phyloP scores from a whole-genome alignment of 2,888 invertebrate genomes.

The Xiphydria camelus region DNA sequence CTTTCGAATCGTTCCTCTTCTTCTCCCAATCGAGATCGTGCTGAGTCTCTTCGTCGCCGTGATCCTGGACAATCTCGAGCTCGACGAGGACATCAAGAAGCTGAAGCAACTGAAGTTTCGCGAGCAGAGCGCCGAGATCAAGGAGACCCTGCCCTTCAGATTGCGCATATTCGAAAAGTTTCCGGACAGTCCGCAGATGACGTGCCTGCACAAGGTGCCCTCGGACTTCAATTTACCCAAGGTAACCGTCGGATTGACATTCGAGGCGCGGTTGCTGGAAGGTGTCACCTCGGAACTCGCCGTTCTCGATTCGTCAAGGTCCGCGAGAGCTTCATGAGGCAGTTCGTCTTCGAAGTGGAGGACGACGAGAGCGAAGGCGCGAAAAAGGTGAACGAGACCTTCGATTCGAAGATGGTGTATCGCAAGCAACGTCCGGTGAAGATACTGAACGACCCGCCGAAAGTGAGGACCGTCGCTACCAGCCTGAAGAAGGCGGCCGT shows the following conservation, averaged over 20 bases:
- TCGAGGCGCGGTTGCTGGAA: no score
- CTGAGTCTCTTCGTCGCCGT: conserved; percentile 99
- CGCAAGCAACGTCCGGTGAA: conserved; percentile 83
- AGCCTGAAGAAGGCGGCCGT: conserved; percentile 82
- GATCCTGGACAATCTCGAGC: conserved; percentile 97
- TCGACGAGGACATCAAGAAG: conserved; percentile 99
- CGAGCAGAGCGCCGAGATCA: conserved; percentile 97
- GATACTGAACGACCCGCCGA: conserved; percentile 79
- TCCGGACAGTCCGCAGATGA: conserved; percentile 98
- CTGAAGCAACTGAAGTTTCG: conserved; percentile 95
- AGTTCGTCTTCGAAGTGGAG: conserved; percentile 90
- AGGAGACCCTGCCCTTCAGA: conserved; percentile 93
- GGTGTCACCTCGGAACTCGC: neutral
- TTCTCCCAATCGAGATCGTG: conserved; percentile 75
- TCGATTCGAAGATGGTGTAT: conserved; percentile 76
- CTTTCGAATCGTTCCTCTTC: no score
- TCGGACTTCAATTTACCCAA: conserved; percentile 89
- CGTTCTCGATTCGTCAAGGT: conserved; percentile 69
- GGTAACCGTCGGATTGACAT: no score
- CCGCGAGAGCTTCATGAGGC: conserved; percentile 97
- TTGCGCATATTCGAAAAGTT: conserved; percentile 97
- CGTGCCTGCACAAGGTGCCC: conserved; percentile 89
- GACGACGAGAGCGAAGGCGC: conserved; percentile 69
- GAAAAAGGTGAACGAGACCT: conserved; percentile 65
- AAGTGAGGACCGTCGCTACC: conserved; percentile 78